Percentiles rank a stretch among this genome's conserved stretches.
These are phyloP conservation scores for Tipula helvola DNA, from an alignment of 2,888 invertebrate species.

Conservation along the genomic window DNA sequence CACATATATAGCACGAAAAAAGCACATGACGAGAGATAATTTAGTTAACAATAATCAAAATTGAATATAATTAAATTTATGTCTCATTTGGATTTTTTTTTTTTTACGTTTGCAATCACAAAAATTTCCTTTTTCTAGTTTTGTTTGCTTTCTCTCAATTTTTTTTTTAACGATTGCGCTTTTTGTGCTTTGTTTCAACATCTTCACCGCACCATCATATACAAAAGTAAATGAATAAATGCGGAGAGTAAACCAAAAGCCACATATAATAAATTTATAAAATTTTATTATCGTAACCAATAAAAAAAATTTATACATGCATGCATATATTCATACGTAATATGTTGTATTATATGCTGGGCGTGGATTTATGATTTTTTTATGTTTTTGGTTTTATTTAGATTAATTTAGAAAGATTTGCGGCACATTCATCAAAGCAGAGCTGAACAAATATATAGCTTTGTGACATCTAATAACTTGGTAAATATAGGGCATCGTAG, in stretches of 20 bases:
- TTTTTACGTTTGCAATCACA: background rate
- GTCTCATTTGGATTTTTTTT: background rate
- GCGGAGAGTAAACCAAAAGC: background rate
- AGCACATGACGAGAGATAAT: background rate
- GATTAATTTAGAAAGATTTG: no score
- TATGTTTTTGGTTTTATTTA: no score
- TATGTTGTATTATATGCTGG: no score
- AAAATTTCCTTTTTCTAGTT: background rate
- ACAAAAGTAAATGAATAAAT: background rate
- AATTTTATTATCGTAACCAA: background rate
- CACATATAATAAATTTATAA: background rate
- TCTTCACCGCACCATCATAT: background rate
- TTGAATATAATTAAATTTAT: background rate
- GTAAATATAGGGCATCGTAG: no score
- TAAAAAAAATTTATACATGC: background rate
- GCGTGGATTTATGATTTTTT: no score
- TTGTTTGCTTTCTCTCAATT: background rate
- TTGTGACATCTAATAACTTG: no score
- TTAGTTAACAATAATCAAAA: background rate
- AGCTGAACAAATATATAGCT: no score
- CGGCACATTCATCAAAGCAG: no score
- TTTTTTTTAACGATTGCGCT: background rate
- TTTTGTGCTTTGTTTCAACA: background rate
- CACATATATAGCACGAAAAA: background rate
- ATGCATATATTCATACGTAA: no score